Base-by-base conservation (phyloP, 2,888 invertebrate genomes). In the Diaphora mendica region DNA sequence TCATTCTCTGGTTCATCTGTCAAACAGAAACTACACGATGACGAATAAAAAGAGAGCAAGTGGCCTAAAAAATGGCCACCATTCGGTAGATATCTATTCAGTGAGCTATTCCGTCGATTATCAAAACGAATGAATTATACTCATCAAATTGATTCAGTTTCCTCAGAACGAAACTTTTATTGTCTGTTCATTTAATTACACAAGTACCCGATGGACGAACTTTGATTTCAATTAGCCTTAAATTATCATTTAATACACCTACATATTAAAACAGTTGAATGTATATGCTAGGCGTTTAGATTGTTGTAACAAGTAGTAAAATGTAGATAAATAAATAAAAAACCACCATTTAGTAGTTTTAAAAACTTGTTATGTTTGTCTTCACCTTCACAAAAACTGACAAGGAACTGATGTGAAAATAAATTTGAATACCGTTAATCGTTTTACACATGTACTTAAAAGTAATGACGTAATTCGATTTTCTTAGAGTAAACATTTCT, bases 31-130 rank as follows among this genome's bases (percentile, higher is more conserved):
- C 79, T 62, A 73, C 66, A 64, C 70, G 71, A 75, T 76, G 71
- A 80, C 71, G 72, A 72, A 82, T 75, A 70, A 48, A 65, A 66
- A 9, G 66, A 73, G 68, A 42, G 44, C 76, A 80, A 85, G 80
- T 76, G 73, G 35, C 4, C 75, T 82, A 78, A 84, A 82, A 30
- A 82, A 77, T 77, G 71, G 64, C 74, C 73, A 62, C 39, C 72
- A 68, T 35, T 74, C 64, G 48, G 33, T 68, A 51, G 77, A 77
- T 79, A 76, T 82, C 71, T 80, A 71, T 71, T 74, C 71, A 64
- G 69, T 35, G 66, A 76, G 20, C 73, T 59, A 68, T 75, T 73
- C 64, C 48, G 68, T 33, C 48, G 55, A 73, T 67, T 33, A 42
- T 66, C 48, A 48, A 64, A 35, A n/a, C 17, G 39, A 20, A 73